Evolutionary conservation across 2,888 invertebrate species (phyloP), one percentile per base, ranked within the genome.

Genomic region (Theristus sp.): DNA sequence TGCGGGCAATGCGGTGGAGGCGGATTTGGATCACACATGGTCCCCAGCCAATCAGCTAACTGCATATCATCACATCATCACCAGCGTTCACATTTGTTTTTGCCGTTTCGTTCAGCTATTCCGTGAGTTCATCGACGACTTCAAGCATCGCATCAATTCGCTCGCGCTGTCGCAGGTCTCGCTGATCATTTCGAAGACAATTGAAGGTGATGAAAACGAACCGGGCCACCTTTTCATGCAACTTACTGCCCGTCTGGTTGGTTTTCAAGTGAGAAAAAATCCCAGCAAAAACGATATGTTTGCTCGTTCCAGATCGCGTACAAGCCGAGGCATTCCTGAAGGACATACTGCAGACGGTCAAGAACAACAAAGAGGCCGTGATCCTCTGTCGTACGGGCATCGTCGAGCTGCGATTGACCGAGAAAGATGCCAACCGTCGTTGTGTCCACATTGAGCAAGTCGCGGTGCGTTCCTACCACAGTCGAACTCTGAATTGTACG

Each of bases 131-230:
- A 56, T 56, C 30, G 26, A 56, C 30, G 56, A 56, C 28, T 56
- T 56, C 29, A 49, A 96, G 78, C 90, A 85, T 78, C 90, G 91
- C 89, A 90, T 94, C 65, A 96, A 93, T 76, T 88, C 90, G 0
- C 79, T 94, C 57, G 87, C 91, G 0, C 76, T 94, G 65, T 86
- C 90, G 46, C 90, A 96, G 79, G 89, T 96, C 61, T 67, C 71
- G 58, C 68, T 76, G 17, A 70, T 69, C 63, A 89, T 90, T 62
- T 72, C 69, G 65, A 38, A 38, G 38, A 38, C 38, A 6, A 38
- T 38, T 38, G 38, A 6, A 38, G 38, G 38, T 17, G 38, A n/a
- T n/a, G n/a, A n/a, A n/a, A n/a, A n/a, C n/a, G n/a, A n/a, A n/a
- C n/a, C n/a, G n/a, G n/a, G n/a, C n/a, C n/a, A n/a, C n/a, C 38